Evolutionary conservation across 2,797 vertebrate species (phyloP), one percentile per base, ranked within the genome.

Genomic region (Remorina albescens): DNA sequence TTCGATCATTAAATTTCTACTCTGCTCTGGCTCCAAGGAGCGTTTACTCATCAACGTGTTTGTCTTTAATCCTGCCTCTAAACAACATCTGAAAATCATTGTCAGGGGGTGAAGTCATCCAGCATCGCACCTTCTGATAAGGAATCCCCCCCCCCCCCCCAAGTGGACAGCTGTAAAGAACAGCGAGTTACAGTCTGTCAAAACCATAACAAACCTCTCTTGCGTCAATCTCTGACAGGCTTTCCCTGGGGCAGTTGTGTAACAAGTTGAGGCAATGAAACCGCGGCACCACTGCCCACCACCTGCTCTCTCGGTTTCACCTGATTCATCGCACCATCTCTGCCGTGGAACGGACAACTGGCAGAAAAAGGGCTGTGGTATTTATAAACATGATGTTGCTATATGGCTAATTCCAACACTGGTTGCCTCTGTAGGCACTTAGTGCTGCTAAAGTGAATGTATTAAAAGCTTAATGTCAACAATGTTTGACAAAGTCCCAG

Each of bases 231-330:
- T 81, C 64, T 78, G 34, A 84, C 73, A 83, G 81, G 81, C 72
- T 88, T 85, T 80, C 83, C 86, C 85, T 77, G 59, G 23, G 70
- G 90, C 90, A 8, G 76, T 78, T 82, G 81, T 77, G 83, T 71
- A 86, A 88, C 92, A 85, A 84, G 89, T 90, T 85, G 68, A 90
- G 89, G 88, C 91, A 88, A 82, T 76, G 87, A 85, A 71, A 88
- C 44, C 0, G 30, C 46, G 26, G 81, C 73, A 57, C 51, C 34
- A 1, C 15, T 2, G 62, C 75, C 68, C 82, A 75, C 83, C 89
- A 88, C 79, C 90, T 86, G 85, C 84, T 86, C 75, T 58, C 74
- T 79, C 63, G 58, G 89, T 88, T 89, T 92, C 88, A 90, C 88
- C 84, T 81, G 83, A 88, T 72, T 89, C 88, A 84, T 80, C 71